Evolutionary conservation across 2,888 invertebrate genomes (phyloP).

Genomic region (Margaritifera margaritifera): DNA sequence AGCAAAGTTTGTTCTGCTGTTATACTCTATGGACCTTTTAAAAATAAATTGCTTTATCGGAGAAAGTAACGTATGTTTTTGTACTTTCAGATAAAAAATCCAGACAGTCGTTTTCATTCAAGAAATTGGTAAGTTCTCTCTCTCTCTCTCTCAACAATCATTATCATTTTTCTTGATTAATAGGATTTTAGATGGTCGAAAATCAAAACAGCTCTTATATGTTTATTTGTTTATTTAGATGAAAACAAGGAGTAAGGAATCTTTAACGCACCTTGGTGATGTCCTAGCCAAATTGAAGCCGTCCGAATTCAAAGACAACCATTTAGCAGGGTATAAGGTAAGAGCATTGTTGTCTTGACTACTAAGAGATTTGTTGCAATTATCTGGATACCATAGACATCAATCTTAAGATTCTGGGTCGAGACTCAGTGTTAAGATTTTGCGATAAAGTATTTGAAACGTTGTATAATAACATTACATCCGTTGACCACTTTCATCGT

Average conservation of each 20-base stretch:
- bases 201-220: neutral
- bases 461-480: no score
- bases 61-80: neutral
- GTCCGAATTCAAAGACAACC: conserved; percentile 76
- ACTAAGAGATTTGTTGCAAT: no score
- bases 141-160: neutral
- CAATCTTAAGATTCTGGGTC: no score
- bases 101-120: conserved; percentile 63
- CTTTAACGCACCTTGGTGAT: conserved; percentile 75
- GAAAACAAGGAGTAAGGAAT: conserved; percentile 75
- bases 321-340: conserved; percentile 75
- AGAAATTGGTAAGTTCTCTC: conserved; percentile 57
- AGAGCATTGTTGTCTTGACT: conserved; percentile 2
- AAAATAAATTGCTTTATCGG: neutral
- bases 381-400: no score
- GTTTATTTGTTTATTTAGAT: conserved; percentile 44
- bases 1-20: neutral
- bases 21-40: neutral
- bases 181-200: no score
- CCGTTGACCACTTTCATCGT: no score
- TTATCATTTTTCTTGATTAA: no score
- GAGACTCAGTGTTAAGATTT: no score
- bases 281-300: conserved; percentile 75
- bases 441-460: no score
- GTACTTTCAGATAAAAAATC: conserved; percentile 55